These are phyloP conservation scores for Chloropsis cyanopogon DNA, from an alignment of 2,113 vertebrate genomes.

Conservation along the genomic window DNA sequence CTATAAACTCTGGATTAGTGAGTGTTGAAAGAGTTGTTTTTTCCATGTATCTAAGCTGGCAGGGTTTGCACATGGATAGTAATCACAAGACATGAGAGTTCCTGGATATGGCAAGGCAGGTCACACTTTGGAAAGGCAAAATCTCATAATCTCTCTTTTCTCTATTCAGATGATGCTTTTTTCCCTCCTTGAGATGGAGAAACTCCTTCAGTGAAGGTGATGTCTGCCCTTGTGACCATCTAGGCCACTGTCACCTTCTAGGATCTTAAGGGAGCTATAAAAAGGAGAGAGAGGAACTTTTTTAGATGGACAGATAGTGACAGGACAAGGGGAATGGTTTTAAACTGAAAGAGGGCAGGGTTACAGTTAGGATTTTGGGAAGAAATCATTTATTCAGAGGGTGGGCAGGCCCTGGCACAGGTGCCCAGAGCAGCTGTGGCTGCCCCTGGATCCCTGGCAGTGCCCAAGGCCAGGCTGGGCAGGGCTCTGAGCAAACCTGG, in stretches of 20 bases:
- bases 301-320: background rate
- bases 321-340: background rate
- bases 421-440: background rate
- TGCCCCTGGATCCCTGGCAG: background rate
- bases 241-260: background rate
- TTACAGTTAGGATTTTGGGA: background rate
- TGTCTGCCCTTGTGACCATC: background rate
- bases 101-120: background rate
- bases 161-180: background rate
- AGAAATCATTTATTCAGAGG: background rate
- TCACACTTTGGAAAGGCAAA: accelerated
- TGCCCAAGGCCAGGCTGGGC: background rate
- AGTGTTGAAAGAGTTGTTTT: background rate
- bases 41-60: background rate
- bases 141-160: background rate
- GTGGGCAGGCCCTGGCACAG: background rate
- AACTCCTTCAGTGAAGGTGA: background rate
- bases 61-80: background rate
- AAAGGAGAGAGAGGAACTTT: background rate
- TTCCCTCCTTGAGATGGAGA: background rate
- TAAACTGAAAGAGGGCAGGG: background rate
- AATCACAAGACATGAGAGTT: background rate
- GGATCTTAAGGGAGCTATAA: background rate
- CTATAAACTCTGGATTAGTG: background rate
- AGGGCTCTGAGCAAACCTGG: background rate